phyloP scores from a whole-genome alignment of 2,797 vertebrate genomes.

The Anabas testudineus region DNA sequence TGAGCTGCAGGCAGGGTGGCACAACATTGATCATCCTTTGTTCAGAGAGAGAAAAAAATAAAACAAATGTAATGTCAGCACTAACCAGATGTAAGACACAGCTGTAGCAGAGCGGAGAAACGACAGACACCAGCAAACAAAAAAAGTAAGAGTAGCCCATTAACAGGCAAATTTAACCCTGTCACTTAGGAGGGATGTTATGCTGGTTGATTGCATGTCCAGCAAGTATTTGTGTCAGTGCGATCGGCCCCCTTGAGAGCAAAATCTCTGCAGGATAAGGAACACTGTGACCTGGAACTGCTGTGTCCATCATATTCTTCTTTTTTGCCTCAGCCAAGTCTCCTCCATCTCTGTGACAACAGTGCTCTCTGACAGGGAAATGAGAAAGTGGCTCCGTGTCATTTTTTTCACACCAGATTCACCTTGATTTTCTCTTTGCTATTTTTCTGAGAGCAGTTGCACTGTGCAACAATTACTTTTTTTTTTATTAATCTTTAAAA shows the following conservation, averaged over 20 bases:
- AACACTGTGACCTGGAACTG: slow-evolving; percentile 53
- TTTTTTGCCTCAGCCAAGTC: slow-evolving; percentile 31
- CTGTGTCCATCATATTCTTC: slow-evolving; percentile 36
- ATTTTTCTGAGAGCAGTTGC: not conserved
- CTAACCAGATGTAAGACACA: slow-evolving; percentile 32
- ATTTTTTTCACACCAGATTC: slow-evolving; percentile 19
- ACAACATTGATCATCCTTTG: slow-evolving; percentile 63
- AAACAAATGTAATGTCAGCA: slow-evolving; percentile 50
- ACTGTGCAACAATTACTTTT: not conserved
- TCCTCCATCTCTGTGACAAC: slow-evolving; percentile 33
- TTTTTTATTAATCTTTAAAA: too few species aligned
- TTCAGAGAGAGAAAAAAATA: slow-evolving; percentile 32
- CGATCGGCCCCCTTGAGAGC: not conserved
- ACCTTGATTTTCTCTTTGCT: not conserved
- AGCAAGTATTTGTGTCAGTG: slow-evolving; percentile 15
- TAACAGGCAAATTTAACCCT: slow-evolving; percentile 20
- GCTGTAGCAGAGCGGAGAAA: slow-evolving; percentile 8
- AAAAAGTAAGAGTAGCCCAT: slow-evolving; percentile 4
- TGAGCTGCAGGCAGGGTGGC: slow-evolving; percentile 67
- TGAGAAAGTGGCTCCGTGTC: slow-evolving; percentile 8
- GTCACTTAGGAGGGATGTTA: slow-evolving; percentile 20
- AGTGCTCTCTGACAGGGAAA: slow-evolving; percentile 19
- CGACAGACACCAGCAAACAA: slow-evolving; percentile 10
- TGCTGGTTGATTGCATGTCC: slow-evolving; percentile 2
- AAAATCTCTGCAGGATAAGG: slow-evolving; percentile 38